Evolutionary conservation across 2,797 vertebrate species (phyloP).

Genomic region (Sebastes trivittatus): DNA sequence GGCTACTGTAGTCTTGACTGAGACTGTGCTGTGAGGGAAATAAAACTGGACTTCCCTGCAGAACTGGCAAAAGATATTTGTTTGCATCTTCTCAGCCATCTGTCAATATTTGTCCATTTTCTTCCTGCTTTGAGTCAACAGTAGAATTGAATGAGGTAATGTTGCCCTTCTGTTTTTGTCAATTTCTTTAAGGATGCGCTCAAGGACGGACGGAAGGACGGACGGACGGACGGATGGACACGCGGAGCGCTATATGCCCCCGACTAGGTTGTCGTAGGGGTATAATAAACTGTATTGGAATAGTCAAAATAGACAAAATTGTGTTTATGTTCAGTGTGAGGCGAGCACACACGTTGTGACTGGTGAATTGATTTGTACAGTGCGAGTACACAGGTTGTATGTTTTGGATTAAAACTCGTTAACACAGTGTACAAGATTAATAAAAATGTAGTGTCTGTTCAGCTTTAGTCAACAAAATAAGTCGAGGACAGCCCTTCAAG

Average conservation of each 20-base stretch:
- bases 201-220: too few species aligned
- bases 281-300: neutral
- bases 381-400: neutral
- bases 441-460: neutral
- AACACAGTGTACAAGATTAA: neutral
- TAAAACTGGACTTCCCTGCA: neutral
- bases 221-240: too few species aligned
- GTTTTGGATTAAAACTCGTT: too few species aligned
- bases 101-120: neutral
- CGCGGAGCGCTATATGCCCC: too few species aligned
- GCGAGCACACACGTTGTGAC: neutral
- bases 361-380: neutral
- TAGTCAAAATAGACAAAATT: neutral
- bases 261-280: rapidly evolving
- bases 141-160: neutral
- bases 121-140: neutral
- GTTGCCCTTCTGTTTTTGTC: neutral
- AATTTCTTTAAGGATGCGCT: neutral
- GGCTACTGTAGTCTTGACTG: neutral
- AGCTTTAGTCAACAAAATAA: neutral
- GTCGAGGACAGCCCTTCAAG: neutral
- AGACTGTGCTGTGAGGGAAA: neutral
- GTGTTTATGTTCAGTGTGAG: neutral
- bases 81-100: neutral
- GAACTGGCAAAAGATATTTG: neutral